A percentile compares a stretch with the other conserved stretches of the same genome.
Evolutionary conservation across 2,113 vertebrate species (phyloP).

Genomic region (Phrynosoma platyrhinos): DNA sequence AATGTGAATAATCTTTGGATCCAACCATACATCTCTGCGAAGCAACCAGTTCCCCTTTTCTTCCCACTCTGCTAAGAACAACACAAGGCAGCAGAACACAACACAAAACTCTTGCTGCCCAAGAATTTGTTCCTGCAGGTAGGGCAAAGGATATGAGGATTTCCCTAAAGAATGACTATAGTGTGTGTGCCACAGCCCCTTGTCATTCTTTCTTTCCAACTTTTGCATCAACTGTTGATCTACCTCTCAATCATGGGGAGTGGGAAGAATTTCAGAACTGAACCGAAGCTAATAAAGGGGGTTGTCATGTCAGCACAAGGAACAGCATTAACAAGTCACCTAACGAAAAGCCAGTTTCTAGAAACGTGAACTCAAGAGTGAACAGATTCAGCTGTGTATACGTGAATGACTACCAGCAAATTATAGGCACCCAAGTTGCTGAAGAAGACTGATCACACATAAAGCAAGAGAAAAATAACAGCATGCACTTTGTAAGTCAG

Average conservation of each 20-base stretch:
- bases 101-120: not conserved
- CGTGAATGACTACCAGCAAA: not conserved
- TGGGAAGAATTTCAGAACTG: not conserved
- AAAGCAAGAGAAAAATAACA: not conserved
- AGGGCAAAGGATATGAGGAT: too few relatives aligned
- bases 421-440: rapidly evolving
- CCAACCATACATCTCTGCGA: too few relatives aligned
- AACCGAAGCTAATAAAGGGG: not conserved
- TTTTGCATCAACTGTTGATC: not conserved
- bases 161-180: not conserved
- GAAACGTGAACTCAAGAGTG: not conserved
- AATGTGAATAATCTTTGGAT: not conserved
- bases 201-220: not conserved
- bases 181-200: not conserved
- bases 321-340: not conserved
- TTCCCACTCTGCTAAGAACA: too few relatives aligned
- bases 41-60: too few relatives aligned
- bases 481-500: not conserved
- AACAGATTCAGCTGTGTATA: not conserved
- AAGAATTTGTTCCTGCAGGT: not conserved
- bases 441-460: not conserved
- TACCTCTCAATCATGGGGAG: too few relatives aligned
- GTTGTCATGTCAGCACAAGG: not conserved
- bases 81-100: not conserved
- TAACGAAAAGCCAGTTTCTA: not conserved